Evolutionary conservation across 2,888 invertebrate genomes (phyloP), one percentile per base, ranked within the genome.

Genomic region (Malachius bipustulatus): DNA sequence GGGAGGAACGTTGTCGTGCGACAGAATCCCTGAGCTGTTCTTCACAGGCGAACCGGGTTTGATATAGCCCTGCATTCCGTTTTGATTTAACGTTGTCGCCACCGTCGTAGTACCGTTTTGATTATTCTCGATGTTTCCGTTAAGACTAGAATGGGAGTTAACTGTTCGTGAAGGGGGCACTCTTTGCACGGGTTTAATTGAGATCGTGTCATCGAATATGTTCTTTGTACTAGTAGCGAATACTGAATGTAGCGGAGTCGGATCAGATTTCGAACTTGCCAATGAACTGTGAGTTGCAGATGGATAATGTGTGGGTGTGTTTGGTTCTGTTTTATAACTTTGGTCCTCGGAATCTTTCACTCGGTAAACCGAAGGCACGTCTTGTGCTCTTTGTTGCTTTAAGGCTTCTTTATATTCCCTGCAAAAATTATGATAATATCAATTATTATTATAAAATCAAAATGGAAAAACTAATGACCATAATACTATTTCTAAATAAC

Each of bases 341-440:
- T 67, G 66, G 47, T 71, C 71, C 37, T 70, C 62, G 12, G 73
- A 71, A 47, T 75, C 70, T 40, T 75, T 73, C 49, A 76, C 73
- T 46, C 77, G 69, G 61, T 84, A 84, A 39, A 84, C 74, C 42
- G 69, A 67, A 32, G 67, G 67, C 30, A 70, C 70, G 57, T 84
- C 85, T 63, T 80, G 82, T 43, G 77, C 81, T 48, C 88, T 72
- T 62, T 88, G 88, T 52, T 83, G 82, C 61, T 82, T 79, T 57
- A 87, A 63, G 38, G 87, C 87, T 71, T 88, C 88, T 68, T 88
- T 88, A 67, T 87, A 88, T 68, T 88, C 87, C 64, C 85, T 75
- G 65, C 4, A 66, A 70, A 8, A 8, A 2, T 4, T 3, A 8
- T n/a, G n/a, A n/a, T n/a, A n/a, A n/a, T n/a, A n/a, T n/a, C n/a